Evolutionary conservation across 2,113 vertebrate species (phyloP), one percentile per base, ranked within the genome.

Genomic region (Alectura lathami): DNA sequence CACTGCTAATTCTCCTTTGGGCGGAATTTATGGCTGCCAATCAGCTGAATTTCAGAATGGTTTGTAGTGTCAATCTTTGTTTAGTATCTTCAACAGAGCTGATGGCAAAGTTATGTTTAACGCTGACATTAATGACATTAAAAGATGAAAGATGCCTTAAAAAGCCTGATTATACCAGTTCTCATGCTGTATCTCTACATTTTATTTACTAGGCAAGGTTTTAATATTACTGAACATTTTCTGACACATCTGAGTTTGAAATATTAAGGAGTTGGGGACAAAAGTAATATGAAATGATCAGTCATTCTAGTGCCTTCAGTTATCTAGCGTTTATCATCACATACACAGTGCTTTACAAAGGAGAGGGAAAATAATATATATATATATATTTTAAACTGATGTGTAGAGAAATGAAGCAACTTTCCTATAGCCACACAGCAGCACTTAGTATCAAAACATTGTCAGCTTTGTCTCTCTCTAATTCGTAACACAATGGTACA

Each of bases 51-150:
- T 89, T 74, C 56, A 88, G 45, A 88, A 67, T 60, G 9, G 20
- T 74, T 94, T 94, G 36, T n/a, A 73, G 14, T 51, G 38, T 86
- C 84, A 74, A 7, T 94, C 22, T 82, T 50, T 92, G 45, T 53
- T 80, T 78, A 90, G n/a, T 53, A 43, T 83, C 47, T 89, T 17
- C 75, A 72, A 24, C 38, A 86, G 67, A 94, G n/a, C 40, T 91
- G 14, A 89, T 13, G 6, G 29, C 77, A 86, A 27, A 73, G 21
- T 77, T 83, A 68, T 80, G 5, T 63, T 73, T 82, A 92, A 93
- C 62, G 64, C 16, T 90, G 57, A 92, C 27, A 77, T 77, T 78
- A 88, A 70, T 90, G 57, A 92, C 27, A 77, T 77, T 78, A 88
- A 70, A 43, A 90, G 27, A 59, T 16, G 17, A 78, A 53, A 66